A percentile compares a stretch with the other conserved stretches of the same genome.
Conservation (phyloP, 2,113 vertebrate genomes). For the Agapornis roseicollis region DNA sequence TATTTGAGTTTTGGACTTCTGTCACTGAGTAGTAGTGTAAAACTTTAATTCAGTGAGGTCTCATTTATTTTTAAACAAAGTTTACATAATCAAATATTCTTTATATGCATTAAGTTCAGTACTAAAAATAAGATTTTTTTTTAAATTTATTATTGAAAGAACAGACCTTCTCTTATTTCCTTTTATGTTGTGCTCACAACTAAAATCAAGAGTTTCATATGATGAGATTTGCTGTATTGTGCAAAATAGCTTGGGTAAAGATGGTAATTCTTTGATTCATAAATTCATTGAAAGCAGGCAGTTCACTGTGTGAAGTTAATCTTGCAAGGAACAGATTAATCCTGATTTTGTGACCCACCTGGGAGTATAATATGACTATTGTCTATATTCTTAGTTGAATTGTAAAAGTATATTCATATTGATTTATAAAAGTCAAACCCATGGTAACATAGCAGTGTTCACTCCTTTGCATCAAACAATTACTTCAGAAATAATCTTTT, state of each 20-base stretch:
- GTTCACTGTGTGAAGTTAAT: slow-evolving; percentile 51
- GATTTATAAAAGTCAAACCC: slow-evolving; percentile 51
- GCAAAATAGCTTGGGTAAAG: background rate
- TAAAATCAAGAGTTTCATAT: background rate
- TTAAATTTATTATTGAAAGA: background rate
- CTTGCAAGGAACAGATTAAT: slow-evolving; percentile 50
- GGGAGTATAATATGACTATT: slow-evolving; percentile 11
- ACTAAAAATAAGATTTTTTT: background rate
- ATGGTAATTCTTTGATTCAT: slow-evolving; percentile 33
- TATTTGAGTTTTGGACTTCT: background rate
- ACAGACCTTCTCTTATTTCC: background rate
- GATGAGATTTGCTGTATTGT: background rate
- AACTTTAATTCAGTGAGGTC: background rate
- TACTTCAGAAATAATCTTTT: slow-evolving; percentile 57
- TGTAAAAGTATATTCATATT: slow-evolving; percentile 31
- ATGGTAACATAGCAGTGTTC: slow-evolving; percentile 21
- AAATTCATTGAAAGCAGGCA: slow-evolving; percentile 18
- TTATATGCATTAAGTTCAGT: background rate
- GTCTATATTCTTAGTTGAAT: slow-evolving; percentile 31
- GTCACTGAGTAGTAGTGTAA: background rate
- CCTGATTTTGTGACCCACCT: slow-evolving; percentile 24
- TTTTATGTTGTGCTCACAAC: background rate
- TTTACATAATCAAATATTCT: background rate
- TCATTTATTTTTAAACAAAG: background rate
- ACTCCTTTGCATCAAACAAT: slow-evolving; percentile 37